Percentiles rank a stretch among this genome's conserved stretches.
Conservation (phyloP, 2,888 invertebrate species). For the Coelopa pilipes region DNA sequence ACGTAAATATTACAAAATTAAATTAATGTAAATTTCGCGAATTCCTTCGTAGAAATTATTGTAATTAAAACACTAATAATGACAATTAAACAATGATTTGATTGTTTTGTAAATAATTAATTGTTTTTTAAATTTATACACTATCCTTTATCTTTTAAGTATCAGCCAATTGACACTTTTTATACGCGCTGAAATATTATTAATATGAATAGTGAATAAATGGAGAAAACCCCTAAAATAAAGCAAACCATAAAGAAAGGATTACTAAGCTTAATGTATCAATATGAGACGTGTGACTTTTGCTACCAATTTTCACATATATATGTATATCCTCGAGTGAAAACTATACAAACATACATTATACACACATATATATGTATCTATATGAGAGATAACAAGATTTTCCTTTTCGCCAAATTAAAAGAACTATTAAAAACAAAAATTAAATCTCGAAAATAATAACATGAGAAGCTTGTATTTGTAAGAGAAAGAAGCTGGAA, state of each 20-base stretch:
- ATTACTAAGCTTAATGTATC: no score
- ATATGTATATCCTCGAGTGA: neutral
- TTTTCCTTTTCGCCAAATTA: neutral
- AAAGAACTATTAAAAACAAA: neutral
- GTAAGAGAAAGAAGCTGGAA: neutral
- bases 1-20: no score
- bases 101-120: no score
- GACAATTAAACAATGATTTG: no score
- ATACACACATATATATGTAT: neutral
- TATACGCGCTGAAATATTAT: neutral
- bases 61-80: no score
- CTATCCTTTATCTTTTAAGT: neutral
- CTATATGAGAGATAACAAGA: neutral
- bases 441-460: neutral
- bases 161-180: neutral
- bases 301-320: constrained; percentile 25
- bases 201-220: neutral
- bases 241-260: no score
- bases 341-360: neutral
- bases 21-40: no score
- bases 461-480: no score
- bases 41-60: no score
- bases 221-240: neutral
- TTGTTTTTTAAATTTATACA: no score
- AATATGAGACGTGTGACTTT: constrained; percentile 11